These are phyloP conservation scores for Etheostoma spectabile DNA, from an alignment of 2,113 vertebrate genomes.

Conservation along the genomic window DNA sequence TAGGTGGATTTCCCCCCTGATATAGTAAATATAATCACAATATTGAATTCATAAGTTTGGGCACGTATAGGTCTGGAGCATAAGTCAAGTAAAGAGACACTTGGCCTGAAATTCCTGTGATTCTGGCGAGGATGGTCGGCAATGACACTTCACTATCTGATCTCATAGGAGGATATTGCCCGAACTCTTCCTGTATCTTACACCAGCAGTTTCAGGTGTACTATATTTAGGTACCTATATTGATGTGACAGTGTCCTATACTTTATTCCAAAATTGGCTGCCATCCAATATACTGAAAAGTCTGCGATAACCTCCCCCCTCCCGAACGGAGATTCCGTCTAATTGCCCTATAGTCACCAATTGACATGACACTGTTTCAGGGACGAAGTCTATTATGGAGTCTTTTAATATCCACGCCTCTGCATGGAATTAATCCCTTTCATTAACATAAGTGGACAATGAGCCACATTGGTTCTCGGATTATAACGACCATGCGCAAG, in stretches of 20 bases:
- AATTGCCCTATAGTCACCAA: constrained; percentile 70
- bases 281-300: constrained; percentile 27
- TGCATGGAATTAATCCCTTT: constrained; percentile 13
- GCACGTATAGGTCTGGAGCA: constrained; percentile 63
- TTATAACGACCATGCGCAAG: constrained; percentile 35
- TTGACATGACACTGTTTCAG: constrained; percentile 75
- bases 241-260: constrained; percentile 4
- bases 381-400: constrained; percentile 53
- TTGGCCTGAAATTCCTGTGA: constrained; percentile 74
- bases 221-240: constrained; percentile 15
- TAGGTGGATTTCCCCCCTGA: constrained; percentile 39
- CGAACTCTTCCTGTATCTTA: constrained; percentile 15
- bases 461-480: constrained; percentile 24
- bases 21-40: constrained; percentile 77
- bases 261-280: background rate
- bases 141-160: constrained; percentile 39
- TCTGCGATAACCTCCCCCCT: constrained; percentile 25
- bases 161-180: constrained; percentile 16
- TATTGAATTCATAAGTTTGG: constrained; percentile 67
- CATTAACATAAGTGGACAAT: constrained; percentile 37
- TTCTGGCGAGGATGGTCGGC: constrained; percentile 65
- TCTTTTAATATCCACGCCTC: constrained; percentile 43
- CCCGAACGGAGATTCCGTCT: constrained; percentile 59
- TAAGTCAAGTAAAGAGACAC: constrained; percentile 80
- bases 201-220: constrained; percentile 9